phyloP scores from a whole-genome alignment of 1,140 invertebrate genomes.

The Mylabris phalerata region DNA sequence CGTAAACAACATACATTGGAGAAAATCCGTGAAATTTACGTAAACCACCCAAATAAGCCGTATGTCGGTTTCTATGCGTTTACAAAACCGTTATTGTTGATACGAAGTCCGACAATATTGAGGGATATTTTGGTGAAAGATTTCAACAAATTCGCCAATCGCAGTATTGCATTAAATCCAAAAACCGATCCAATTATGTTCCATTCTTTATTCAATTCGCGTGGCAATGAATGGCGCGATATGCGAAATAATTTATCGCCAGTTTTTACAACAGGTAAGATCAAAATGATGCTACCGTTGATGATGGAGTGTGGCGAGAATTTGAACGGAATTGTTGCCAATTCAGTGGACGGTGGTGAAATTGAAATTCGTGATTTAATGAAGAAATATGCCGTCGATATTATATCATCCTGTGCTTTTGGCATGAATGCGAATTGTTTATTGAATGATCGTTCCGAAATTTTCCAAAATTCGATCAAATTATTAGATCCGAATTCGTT shows the following conservation, averaged over 20 bases:
- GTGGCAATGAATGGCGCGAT: slow-evolving; percentile 13
- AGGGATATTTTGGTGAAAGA: slow-evolving; percentile 46
- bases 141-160: slow-evolving; percentile 31
- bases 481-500: slow-evolving; percentile 10
- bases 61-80: slow-evolving; percentile 42
- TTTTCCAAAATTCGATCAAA: slow-evolving; percentile 8
- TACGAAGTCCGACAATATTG: slow-evolving; percentile 43
- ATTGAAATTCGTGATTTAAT: slow-evolving; percentile 3
- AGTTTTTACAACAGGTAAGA: slow-evolving; percentile 19
- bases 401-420: slow-evolving; percentile 21
- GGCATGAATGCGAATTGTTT: slow-evolving; percentile 17
- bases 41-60: slow-evolving; percentile 31
- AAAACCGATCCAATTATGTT: slow-evolving; percentile 7
- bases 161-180: slow-evolving; percentile 6
- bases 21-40: slow-evolving; percentile 20
- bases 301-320: slow-evolving; percentile 16
- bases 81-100: slow-evolving; percentile 32
- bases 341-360: not conserved
- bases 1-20: not conserved
- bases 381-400: slow-evolving; percentile 18
- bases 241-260: slow-evolving; percentile 15
- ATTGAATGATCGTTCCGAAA: slow-evolving; percentile 13
- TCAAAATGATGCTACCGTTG: slow-evolving; percentile 20
- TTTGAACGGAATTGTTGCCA: slow-evolving; percentile 1
- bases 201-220: slow-evolving; percentile 12